Percentiles rank a stretch among this genome's conserved stretches.
phyloP scores from a whole-genome alignment of 2,113 vertebrate species.

The Notiomystis cincta region DNA sequence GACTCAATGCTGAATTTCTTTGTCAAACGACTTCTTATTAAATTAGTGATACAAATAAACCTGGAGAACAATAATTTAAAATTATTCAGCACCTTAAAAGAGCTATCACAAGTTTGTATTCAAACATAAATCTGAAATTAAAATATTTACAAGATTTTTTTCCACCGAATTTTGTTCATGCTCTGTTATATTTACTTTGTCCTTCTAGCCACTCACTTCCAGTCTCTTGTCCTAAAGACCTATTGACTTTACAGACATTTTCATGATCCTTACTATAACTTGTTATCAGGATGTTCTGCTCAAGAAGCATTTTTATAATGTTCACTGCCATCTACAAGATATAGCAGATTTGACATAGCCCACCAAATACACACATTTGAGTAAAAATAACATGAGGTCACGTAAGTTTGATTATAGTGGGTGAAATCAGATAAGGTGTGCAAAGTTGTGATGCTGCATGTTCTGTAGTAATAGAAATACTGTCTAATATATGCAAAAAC shows the following conservation, averaged over 20 bases:
- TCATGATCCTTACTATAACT: not conserved
- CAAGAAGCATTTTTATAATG: not conserved
- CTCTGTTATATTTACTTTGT: not conserved
- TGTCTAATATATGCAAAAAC: not conserved
- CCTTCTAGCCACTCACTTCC: not conserved
- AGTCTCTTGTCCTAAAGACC: not conserved
- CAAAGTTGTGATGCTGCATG: not conserved
- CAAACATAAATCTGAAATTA: not conserved
- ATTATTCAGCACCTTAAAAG: not conserved
- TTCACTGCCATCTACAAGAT: not conserved
- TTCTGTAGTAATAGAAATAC: not conserved
- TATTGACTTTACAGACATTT: not conserved
- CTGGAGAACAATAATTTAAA: not conserved
- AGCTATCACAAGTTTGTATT: not conserved
- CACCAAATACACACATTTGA: not conserved
- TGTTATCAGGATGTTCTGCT: not conserved
- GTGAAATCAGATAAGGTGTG: not conserved
- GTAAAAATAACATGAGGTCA: not conserved
- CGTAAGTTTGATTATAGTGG: not conserved
- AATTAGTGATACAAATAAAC: not conserved
- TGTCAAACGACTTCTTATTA: not conserved
- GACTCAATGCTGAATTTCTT: not conserved
- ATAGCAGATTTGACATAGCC: not conserved
- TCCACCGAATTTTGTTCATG: accelerated
- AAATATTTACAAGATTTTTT: not conserved